Conservation (phyloP, 2,797 vertebrate genomes). For the Huso huso region DNA sequence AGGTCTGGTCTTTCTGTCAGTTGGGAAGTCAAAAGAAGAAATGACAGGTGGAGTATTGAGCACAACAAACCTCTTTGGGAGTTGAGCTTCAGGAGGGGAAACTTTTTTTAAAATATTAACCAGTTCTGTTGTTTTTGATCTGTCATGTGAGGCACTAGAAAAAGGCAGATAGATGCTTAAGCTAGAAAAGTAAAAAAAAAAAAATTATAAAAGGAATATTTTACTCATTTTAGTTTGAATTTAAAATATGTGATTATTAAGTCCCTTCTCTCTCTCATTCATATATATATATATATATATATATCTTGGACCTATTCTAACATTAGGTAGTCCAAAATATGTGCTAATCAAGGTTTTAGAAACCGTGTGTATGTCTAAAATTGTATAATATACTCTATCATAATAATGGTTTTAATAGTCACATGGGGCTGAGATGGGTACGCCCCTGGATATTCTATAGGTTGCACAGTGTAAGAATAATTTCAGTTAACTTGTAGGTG, state of each 20-base stretch:
- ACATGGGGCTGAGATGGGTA: too few species aligned
- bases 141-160: conserved; percentile 14
- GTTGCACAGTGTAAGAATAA: too few species aligned
- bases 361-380: too few species aligned
- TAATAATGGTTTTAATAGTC: too few species aligned
- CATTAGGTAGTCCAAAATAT: too few species aligned
- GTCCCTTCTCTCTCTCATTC: too few species aligned
- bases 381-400: too few species aligned
- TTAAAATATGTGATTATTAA: too few species aligned
- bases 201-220: neutral
- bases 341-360: too few species aligned
- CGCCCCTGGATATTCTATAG: too few species aligned
- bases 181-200: conserved; percentile 6
- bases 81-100: conserved; percentile 16
- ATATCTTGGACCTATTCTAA: too few species aligned
- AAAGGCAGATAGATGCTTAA: conserved; percentile 15
- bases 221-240: neutral
- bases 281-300: neutral
- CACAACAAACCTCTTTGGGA: conserved; percentile 27
- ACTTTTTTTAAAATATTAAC: conserved; percentile 35
- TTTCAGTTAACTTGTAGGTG: too few species aligned
- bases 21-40: conserved; percentile 20
- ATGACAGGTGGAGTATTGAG: conserved; percentile 37
- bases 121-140: conserved; percentile 25
- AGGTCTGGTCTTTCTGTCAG: conserved; percentile 2